Base-by-base conservation (phyloP, 2,113 vertebrate genomes). In the Sarotherodon lohbergeri region DNA sequence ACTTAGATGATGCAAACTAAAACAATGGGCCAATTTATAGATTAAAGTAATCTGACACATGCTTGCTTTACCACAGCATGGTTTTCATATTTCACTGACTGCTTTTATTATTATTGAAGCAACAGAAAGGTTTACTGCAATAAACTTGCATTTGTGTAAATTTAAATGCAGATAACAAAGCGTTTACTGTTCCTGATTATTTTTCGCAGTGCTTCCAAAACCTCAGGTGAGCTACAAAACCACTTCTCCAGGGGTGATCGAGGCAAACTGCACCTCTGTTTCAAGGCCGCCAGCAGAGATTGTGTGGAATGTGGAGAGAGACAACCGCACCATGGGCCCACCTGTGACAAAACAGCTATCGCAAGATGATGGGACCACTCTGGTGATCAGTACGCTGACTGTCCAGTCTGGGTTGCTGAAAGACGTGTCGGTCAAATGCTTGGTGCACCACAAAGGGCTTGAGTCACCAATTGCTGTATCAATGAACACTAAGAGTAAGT, bases 401-500 rank as follows among this genome's bases (percentile, higher is more conserved):
- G 92, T 97, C 80, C 91, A 81, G 48, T 91, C 96, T 1, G 94
- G 94, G 7, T 90, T 97, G 50, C 94, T 97, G 63, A 96, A 96
- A 81, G 96, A 97, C 4, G 94, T 96, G 82, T 97, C 97, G 0
- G 89, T 97, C 93, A 97, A 97, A 91, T 97, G 97, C 80, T 91
- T 97, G 79, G 97, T 97, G 61, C 97, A 97, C 52, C 97, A 97
- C 93, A 96, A 94, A 85, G 97, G 96, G 24, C 95, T 97, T 4
- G 97, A 97, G 91, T 94, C 95, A 2, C 95, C 97, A 1, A 96
- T 97, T n/a, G 95, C 95, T 57, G 95, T 97, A 86, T 96, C 97
- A 55, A 96, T 97, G 97, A 97, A 97, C 95, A 97, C 97, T 24
- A 97, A 97, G 88, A 96, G 97, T 97, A 68, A 96, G 97, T 94